Base-by-base conservation (phyloP, 2,113 vertebrate species). In the Struthio camelus region DNA sequence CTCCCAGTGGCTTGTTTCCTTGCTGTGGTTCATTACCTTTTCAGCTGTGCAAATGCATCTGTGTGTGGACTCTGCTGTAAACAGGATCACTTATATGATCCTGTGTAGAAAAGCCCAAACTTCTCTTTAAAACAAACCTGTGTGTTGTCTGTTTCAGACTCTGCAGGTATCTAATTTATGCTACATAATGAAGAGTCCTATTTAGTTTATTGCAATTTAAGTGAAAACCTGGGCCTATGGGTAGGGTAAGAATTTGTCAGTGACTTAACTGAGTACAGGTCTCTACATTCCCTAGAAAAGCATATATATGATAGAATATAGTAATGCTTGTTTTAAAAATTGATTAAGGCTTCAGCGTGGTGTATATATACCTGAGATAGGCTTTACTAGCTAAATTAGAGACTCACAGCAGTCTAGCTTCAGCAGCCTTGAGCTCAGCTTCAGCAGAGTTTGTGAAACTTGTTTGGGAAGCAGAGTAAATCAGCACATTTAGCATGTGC, bases 401-500 rank as follows among this genome's bases (percentile, higher is more conserved):
- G 50, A 38, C 34, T 78, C 27, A 19, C 58, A 85, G 42, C 15
- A 48, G 22, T 36, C 34, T 34, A 67, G 17, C 51, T 83, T 61
- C 40, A 61, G 54, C 54, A 70, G 14, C 44, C 17, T 12, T 25
- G 58, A 76, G 67, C 11, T 80, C 79, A 38, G 13, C 9, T 9
- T 80, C 79, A 38, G 13, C 9, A 5, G 34, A 20, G 13, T 36
- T 79, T n/a, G 15, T 65, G 67, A 34, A 27, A 48, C 34, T 40
- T 81, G 6, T 12, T 23, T 62, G 40, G 18, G 19, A 88, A 25
- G 4, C 24, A 32, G 50, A 27, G 42, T 42, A 80, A 71, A 40
- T 0, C 14, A 66, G 30, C n/a, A n/a, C 3, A 10, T 30, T 36
- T 2, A 5, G 12, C 19, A 28, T 18, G 18, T 64, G 34, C 65